Evolutionary conservation across 2,113 vertebrate genomes (phyloP), one percentile per base, ranked within the genome.

Genomic region (Microcebus griseorufus): DNA sequence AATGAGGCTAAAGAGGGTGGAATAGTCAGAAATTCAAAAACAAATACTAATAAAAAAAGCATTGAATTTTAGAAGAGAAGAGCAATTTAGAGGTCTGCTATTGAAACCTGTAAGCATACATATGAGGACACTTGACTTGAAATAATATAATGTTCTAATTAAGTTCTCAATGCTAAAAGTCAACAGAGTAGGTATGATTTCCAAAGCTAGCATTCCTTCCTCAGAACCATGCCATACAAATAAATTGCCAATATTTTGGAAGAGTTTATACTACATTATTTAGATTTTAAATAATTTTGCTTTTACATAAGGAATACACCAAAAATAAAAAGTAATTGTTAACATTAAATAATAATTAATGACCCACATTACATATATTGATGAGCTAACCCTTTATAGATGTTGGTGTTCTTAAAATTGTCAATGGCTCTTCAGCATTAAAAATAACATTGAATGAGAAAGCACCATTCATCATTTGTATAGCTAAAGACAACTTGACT

Each of bases 1-100:
- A 88, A 96, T 72, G 48, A 78, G 9, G 13, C 6, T 58, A 72
- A 95, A 18, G 34, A 73, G 64, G 5, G 13, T 72, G 17, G 32
- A 73, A 60, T n/a, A 78, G 45, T 88, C 65, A 75, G 55, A 84
- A 92, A 65, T 93, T 93, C 70, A 89, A 65, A 58, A 93, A 73
- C 6, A 85, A 83, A 34, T 6, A 37, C 9, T 85, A 93, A 65
- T 65, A 2, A 48, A 48, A 92, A 76, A 72, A 17, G 65, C 16
- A 42, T 0, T 53, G 62, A 65, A 48, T 29, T 12, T 51, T 80
- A 80, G 32, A 96, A 51, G 14, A 73, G 17, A 53, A 51, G 27
- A 10, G 17, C 8, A 51, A 64, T 73, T 73, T 25, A 89, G 45
- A 88, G n/a, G 3, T 80, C 37, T 42, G 14, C 6, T 72, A 34